These are phyloP conservation scores for Engystomops pustulosus DNA, from an alignment of 2,113 vertebrate species.

Conservation along the genomic window DNA sequence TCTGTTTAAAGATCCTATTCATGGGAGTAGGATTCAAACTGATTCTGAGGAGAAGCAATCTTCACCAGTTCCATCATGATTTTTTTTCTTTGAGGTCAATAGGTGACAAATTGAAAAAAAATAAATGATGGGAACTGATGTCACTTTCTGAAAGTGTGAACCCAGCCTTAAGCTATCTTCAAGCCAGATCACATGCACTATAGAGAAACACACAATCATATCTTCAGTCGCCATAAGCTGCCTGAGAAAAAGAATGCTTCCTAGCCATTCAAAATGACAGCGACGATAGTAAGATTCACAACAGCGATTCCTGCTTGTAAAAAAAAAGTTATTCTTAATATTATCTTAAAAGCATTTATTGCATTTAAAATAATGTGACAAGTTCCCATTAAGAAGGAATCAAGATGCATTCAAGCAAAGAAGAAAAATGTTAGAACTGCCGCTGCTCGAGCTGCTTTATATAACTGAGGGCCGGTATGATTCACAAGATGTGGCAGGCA, in stretches of 20 bases:
- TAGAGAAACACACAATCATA: background rate
- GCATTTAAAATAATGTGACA: conserved; percentile 25
- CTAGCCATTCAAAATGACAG: background rate
- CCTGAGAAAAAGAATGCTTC: background rate
- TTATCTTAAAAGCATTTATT: conserved; percentile 15
- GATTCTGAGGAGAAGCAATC: background rate
- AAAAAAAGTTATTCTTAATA: conserved; percentile 6
- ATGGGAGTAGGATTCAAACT: background rate
- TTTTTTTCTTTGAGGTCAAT: background rate
- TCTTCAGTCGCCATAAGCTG: background rate
- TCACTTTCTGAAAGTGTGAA: background rate
- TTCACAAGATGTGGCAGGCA: background rate
- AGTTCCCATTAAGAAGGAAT: background rate
- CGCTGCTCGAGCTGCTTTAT: background rate
- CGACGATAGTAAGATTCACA: background rate
- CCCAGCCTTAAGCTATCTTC: background rate
- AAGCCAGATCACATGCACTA: background rate
- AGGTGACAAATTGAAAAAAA: background rate
- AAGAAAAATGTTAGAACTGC: background rate
- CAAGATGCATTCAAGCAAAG: background rate
- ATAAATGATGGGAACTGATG: background rate
- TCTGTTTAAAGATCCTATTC: background rate
- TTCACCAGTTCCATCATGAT: background rate
- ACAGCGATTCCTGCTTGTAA: background rate
- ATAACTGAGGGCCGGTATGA: background rate